Conservation (phyloP, 30 jellyfish, hydroid and myxozoan genomes). For the Nemopilema nomurai region DNA sequence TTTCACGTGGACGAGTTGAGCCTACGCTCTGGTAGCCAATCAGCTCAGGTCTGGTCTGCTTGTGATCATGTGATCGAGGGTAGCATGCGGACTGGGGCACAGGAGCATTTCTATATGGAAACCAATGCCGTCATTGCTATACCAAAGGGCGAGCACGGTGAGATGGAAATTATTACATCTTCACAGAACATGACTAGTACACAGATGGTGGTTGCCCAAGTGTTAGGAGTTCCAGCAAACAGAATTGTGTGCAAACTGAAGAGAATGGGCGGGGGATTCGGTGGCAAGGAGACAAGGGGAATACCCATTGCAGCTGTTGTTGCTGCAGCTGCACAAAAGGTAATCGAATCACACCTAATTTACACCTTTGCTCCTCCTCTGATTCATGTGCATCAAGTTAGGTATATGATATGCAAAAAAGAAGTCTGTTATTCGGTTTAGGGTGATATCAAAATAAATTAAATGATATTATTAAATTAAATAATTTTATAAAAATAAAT, state of each 20-base stretch:
- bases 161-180: conserved; percentile 39
- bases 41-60: conserved; percentile 11
- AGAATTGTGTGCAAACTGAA: conserved; percentile 44
- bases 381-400: too few species aligned
- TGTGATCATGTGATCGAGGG: conserved; percentile 63
- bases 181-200: conserved; percentile 25
- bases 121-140: conserved; percentile 40
- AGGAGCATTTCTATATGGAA: conserved; percentile 61
- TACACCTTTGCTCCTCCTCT: too few species aligned
- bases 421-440: too few species aligned
- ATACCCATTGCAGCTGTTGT: conserved; percentile 29
- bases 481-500: too few species aligned
- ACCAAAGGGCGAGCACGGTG: conserved; percentile 56
- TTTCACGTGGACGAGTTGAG: not conserved
- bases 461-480: too few species aligned
- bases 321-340: conserved; percentile 60
- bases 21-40: not conserved
- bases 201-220: conserved; percentile 37
- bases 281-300: conserved; percentile 51
- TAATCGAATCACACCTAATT: too few species aligned
- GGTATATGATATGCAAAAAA: too few species aligned
- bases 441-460: too few species aligned
- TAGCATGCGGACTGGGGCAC: conserved; percentile 54
- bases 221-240: conserved; percentile 50
- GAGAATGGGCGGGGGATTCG: conserved; percentile 53